Conservation (phyloP, 2,113 vertebrate species). For the Paracanthobrama guichenoti region DNA sequence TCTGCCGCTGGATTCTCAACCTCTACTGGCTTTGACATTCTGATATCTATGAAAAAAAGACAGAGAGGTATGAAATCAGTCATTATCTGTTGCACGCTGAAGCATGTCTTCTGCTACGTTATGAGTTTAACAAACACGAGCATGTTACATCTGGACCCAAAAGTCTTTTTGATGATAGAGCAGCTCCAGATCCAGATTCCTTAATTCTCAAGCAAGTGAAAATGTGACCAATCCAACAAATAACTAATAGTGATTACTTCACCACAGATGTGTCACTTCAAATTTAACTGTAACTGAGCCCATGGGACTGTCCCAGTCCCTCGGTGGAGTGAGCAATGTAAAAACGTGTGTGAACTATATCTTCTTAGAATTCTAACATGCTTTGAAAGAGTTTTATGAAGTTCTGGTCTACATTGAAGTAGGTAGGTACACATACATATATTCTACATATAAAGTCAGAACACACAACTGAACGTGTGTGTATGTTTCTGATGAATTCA, state of each 20-base stretch:
- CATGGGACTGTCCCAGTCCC: slow-evolving; percentile 12
- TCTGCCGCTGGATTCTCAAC: slow-evolving; percentile 74
- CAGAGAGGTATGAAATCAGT: slow-evolving; percentile 42
- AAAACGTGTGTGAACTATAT: neutral
- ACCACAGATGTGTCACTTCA: slow-evolving; percentile 5
- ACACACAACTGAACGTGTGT: neutral
- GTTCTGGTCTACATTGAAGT: neutral
- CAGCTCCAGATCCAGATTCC: neutral
- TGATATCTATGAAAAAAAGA: slow-evolving; percentile 70
- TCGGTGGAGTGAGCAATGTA: neutral
- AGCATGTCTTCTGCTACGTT: too few species aligned
- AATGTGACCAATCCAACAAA: neutral
- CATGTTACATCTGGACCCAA: neutral
- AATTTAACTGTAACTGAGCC: neutral
- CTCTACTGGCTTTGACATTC: slow-evolving; percentile 79
- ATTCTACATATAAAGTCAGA: neutral
- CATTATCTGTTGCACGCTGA: neutral
- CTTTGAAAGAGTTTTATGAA: neutral
- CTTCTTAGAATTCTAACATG: neutral
- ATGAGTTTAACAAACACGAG: neutral
- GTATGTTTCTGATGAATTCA: neutral
- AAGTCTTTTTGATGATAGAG: too few species aligned
- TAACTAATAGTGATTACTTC: slow-evolving; percentile 19
- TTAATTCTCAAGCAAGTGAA: neutral
- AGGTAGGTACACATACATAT: neutral